A percentile compares a stretch with the other conserved stretches of the same genome.
Evolutionary conservation across 2,888 invertebrate genomes (phyloP).

Genomic region (Phania funesta): DNA sequence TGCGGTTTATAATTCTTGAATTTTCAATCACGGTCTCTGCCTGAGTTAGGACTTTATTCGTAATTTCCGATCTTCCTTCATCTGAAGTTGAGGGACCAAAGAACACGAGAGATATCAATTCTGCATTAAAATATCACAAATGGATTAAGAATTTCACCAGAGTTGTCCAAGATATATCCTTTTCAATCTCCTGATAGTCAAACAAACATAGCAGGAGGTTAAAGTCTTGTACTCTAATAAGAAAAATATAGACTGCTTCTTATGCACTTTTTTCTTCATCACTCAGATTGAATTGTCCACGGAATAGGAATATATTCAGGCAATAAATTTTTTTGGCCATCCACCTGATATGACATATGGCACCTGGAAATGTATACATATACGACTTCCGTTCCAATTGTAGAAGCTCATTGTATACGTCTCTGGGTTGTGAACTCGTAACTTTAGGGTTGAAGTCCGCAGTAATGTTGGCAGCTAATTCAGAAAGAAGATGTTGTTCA

Average conservation of each 20-base stretch:
- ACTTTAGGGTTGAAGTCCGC: neutral
- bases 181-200: neutral
- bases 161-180: no score
- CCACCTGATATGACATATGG: neutral
- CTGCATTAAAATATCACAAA: no score
- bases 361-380: neutral
- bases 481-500: neutral
- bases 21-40: no score
- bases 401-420: slow-evolving; percentile 6
- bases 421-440: neutral
- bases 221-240: no score
- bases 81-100: no score
- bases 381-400: slow-evolving; percentile 9
- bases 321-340: neutral
- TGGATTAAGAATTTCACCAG: no score
- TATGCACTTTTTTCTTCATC: neutral
- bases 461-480: neutral
- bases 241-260: neutral
- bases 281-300: neutral
- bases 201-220: no score
- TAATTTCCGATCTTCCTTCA: no score
- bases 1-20: no score
- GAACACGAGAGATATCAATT: no score
- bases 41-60: no score
- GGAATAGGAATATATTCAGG: neutral